Evolutionary conservation across 2,797 vertebrate genomes (phyloP).

Genomic region (Lutjanus argentimaculatus): DNA sequence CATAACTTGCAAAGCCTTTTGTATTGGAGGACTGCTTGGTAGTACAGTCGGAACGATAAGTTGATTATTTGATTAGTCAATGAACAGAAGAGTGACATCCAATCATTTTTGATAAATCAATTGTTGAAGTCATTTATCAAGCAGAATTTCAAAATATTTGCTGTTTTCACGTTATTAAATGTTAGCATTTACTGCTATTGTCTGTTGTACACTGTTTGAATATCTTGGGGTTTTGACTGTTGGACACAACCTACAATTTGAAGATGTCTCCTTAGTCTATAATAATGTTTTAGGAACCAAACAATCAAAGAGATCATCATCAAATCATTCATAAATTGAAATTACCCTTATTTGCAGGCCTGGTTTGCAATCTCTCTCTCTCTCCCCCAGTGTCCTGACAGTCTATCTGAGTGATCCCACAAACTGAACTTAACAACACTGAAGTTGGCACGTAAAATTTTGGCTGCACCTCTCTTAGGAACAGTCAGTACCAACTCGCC

Average conservation of each 20-base stretch:
- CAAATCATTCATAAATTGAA: neutral
- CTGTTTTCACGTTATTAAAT: neutral
- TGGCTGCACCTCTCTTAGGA: slow-evolving; percentile 53
- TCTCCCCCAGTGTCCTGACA: neutral
- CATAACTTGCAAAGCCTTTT: neutral
- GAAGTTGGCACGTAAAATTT: slow-evolving; percentile 50
- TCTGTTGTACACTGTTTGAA: neutral
- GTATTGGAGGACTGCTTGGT: neutral
- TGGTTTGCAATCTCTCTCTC: neutral
- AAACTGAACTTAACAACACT: slow-evolving; percentile 32
- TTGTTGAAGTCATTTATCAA: neutral
- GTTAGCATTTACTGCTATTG: neutral
- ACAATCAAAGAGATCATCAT: neutral
- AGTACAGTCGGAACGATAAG: no score
- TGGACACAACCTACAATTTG: neutral
- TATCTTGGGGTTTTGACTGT: neutral
- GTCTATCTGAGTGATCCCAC: neutral
- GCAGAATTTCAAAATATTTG: neutral
- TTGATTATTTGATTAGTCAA: neutral
- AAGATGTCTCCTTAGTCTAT: neutral
- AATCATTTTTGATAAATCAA: neutral
- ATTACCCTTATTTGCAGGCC: neutral
- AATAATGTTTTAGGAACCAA: neutral
- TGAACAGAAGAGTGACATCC: neutral
- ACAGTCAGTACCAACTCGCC: slow-evolving; percentile 42